Evolutionary conservation across 2,888 invertebrate genomes (phyloP), one percentile per base, ranked within the genome.

Genomic region (Acrocera orbiculus): DNA sequence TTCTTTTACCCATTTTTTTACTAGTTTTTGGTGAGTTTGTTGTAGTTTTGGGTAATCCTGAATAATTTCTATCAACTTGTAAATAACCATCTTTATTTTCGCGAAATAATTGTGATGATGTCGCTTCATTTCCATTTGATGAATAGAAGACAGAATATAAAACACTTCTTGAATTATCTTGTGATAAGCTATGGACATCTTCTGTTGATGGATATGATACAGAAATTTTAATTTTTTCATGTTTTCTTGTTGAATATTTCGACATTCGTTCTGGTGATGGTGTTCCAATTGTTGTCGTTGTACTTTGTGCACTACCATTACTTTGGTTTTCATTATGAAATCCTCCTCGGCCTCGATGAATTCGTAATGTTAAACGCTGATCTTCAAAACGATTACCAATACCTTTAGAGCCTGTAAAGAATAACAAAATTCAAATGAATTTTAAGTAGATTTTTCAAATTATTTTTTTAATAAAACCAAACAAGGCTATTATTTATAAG

Each of bases 361-460:
- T 89, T 44, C 92, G 69, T 39, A 93, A 59, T 0, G 90, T 92
- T 23, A 92, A 64, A n/a, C 86, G 73, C 55, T 87, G 85, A 54
- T 87, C 85, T 47, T 86, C 83, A 53, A 86, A 86, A 16, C 86
- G 74, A 48, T 66, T 76, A 17, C 79, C 78, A 32, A 76, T 59
- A 26, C 75, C 74, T 46, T 69, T 67, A n/a, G 64, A 59, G 37
- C 73, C 75, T 63, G 50, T 30, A 37, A 40, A 34, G 16, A 20
- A 31, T 11, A n/a, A 5, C 10, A 22, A 6, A 22, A 22, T 5
- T 5, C 22, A 22, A 22, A 19, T 19, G 8, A 19, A 19, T 6
- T 19, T 6, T 6, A 19, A 19, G 8, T 19, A 5, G 19, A 19
- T 19, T 19, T 19, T 19, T 19, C 5, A 6, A 19, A 19, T 19